Percentiles rank a stretch among this genome's conserved stretches.
These are phyloP conservation scores for Stegodyphus mimosarum DNA, from an alignment of 1,140 invertebrate species.

Conservation along the genomic window DNA sequence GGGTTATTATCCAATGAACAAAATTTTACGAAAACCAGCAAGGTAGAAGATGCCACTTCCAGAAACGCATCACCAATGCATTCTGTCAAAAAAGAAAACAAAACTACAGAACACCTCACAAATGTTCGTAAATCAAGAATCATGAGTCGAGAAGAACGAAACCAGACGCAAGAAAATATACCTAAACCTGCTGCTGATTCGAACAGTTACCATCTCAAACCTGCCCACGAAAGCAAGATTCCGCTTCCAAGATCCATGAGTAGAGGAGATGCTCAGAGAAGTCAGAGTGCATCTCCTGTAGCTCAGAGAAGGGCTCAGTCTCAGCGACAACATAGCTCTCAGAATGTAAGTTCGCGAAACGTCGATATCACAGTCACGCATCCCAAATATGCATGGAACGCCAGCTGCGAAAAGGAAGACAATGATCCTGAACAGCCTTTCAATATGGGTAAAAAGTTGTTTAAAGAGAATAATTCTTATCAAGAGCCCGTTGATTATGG, in stretches of 20 bases:
- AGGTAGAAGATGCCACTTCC: no score
- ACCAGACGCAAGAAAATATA: not conserved
- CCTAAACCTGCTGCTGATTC: not conserved
- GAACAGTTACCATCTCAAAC: not conserved
- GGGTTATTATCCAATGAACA: not conserved
- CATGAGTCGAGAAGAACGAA: not conserved
- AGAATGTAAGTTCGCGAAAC: not conserved
- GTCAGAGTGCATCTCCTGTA: conserved; percentile 45
- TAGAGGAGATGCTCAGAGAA: conserved; percentile 9
- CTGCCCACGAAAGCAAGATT: conserved; percentile 28
- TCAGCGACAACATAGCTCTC: not conserved
- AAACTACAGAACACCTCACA: not conserved
- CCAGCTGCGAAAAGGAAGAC: conserved; percentile 20
- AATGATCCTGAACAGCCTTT: conserved; percentile 26
- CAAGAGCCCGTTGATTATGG: not conserved
- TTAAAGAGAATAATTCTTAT: not conserved
- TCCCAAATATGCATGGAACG: conserved; percentile 47
- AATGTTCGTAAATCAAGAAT: not conserved
- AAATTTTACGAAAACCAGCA: not conserved
- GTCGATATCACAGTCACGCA: conserved; percentile 35
- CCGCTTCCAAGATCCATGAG: conserved; percentile 27
- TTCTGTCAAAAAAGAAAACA: not conserved
- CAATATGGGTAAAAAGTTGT: conserved; percentile 10
- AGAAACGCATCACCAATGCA: not conserved
- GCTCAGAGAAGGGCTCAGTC: conserved; percentile 4